Percentiles rank a stretch among this genome's conserved stretches.
Conservation (phyloP, 1,140 invertebrate genomes). For the Acromyrmex echinatior region DNA sequence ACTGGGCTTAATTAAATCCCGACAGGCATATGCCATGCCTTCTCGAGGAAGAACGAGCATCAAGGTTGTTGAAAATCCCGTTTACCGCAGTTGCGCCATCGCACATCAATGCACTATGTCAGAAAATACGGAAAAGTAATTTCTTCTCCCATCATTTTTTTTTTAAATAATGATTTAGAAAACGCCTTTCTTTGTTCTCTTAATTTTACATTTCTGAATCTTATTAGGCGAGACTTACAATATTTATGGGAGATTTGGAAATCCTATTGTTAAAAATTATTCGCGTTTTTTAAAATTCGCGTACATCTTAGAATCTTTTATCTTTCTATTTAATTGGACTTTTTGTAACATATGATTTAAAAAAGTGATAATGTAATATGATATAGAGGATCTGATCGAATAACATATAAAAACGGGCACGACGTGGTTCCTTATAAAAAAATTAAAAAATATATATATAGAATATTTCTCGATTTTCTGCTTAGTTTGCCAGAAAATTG, state of each 20-base stretch:
- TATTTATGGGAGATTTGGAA: not conserved
- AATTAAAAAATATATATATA: too few species aligned
- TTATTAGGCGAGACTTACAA: not conserved
- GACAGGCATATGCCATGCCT: conserved; percentile 12
- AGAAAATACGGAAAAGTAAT: not conserved
- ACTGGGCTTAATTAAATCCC: conserved; percentile 74
- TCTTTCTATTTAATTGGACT: too few species aligned
- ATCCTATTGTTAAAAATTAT: not conserved
- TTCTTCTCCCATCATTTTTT: not conserved
- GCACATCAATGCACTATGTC: not conserved
- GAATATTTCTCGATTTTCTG: too few species aligned
- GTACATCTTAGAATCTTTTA: not conserved
- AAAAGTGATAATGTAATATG: too few species aligned
- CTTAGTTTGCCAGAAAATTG: too few species aligned
- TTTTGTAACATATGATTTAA: too few species aligned
- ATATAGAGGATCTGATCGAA: too few species aligned
- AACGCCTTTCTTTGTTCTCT: not conserved
- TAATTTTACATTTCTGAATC: not conserved
- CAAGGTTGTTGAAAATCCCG: conserved; percentile 34
- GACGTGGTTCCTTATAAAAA: too few species aligned
- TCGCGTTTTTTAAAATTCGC: not conserved
- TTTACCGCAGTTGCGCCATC: not conserved
- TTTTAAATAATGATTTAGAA: not conserved
- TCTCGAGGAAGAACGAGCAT: conserved; percentile 8
- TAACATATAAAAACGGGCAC: too few species aligned